phyloP scores from a whole-genome alignment of 1,140 invertebrate species.

The Cephus cinctus region DNA sequence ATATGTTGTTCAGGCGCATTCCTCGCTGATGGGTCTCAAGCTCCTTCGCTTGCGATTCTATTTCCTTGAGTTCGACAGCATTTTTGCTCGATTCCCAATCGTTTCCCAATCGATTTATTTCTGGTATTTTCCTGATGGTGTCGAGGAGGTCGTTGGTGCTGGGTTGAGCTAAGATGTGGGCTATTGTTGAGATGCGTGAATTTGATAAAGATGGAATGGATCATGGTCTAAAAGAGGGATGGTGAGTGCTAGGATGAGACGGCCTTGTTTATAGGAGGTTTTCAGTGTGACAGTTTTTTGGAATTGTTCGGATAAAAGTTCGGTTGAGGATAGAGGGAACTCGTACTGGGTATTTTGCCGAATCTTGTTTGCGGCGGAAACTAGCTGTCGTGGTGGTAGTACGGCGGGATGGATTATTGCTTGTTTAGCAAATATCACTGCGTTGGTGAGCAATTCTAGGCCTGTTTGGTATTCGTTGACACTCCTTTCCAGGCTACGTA shows the following conservation, averaged over 20 bases:
- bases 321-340: neutral
- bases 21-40: neutral
- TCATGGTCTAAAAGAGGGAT: too few species aligned
- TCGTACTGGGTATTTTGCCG: neutral
- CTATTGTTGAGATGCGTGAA: neutral
- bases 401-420: neutral
- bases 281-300: too few species aligned
- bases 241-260: too few species aligned
- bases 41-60: neutral
- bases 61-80: neutral
- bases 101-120: neutral
- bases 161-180: neutral
- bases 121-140: neutral
- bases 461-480: neutral
- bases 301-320: neutral
- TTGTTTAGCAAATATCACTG: neutral
- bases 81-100: neutral
- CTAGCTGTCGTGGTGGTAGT: neutral
- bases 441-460: neutral
- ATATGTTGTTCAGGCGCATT: neutral
- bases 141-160: neutral
- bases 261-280: too few species aligned
- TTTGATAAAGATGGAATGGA: neutral
- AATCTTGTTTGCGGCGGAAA: neutral
- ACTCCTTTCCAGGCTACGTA: neutral